A percentile compares a stretch with the other conserved stretches of the same genome.
phyloP scores from a whole-genome alignment of 1,140 invertebrate species.

The Drosophila miranda region DNA sequence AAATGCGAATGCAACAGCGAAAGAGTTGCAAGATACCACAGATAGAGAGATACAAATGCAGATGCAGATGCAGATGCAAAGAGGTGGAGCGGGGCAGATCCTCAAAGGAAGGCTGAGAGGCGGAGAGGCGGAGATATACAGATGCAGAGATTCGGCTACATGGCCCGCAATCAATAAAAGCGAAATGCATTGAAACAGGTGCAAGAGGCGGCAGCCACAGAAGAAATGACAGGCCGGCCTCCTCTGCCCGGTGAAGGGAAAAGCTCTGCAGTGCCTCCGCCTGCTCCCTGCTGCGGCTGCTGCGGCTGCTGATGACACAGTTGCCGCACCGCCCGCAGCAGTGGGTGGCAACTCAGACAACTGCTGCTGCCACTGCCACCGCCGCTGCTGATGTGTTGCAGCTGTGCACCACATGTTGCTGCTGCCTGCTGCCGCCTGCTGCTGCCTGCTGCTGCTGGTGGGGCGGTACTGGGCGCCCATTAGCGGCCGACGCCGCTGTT shows the following conservation, averaged over 20 bases:
- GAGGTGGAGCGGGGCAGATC: slow-evolving; percentile 16
- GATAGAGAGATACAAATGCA: slow-evolving; percentile 35
- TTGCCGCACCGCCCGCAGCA: slow-evolving; percentile 59
- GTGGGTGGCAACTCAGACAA: slow-evolving; percentile 70
- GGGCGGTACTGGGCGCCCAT: slow-evolving; percentile 69
- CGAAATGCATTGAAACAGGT: slow-evolving; percentile 73
- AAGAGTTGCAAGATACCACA: slow-evolving; percentile 10
- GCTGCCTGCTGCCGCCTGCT: slow-evolving; percentile 14
- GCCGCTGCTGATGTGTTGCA: slow-evolving; percentile 71
- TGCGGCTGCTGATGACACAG: slow-evolving; percentile 62
- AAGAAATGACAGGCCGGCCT: slow-evolving; percentile 61
- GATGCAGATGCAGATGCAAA: slow-evolving; percentile 20
- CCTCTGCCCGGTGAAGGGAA: slow-evolving; percentile 40
- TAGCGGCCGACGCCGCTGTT: slow-evolving; percentile 43
- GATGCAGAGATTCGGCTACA: slow-evolving; percentile 32
- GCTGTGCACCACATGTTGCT: slow-evolving; percentile 79
- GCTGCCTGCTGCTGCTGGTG: slow-evolving; percentile 36
- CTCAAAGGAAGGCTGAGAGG: too few relatives aligned
- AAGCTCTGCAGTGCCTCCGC: neutral
- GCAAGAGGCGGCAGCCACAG: slow-evolving; percentile 35
- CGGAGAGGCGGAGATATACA: neutral
- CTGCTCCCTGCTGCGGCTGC: neutral
- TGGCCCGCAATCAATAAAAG: slow-evolving; percentile 71
- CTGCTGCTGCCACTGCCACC: slow-evolving; percentile 59
- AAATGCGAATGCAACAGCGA: slow-evolving; percentile 43